A percentile compares a stretch with the other conserved stretches of the same genome.
Evolutionary conservation across 2,888 invertebrate species (phyloP).

Genomic region (Neoaliturus tenellus): DNA sequence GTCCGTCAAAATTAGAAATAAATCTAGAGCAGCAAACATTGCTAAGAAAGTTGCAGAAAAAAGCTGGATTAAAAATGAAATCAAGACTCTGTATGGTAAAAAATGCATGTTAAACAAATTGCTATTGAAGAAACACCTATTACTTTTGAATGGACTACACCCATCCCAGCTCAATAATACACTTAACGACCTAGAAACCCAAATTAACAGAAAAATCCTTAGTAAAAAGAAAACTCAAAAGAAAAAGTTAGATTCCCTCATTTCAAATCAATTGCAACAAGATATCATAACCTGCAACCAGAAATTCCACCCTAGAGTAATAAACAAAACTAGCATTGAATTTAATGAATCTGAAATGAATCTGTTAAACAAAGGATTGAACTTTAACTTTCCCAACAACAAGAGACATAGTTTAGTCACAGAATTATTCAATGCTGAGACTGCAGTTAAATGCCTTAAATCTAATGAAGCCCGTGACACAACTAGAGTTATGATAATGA

Average conservation of each 20-base stretch:
- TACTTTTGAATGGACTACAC: conserved; percentile 10
- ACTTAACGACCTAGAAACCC: not conserved
- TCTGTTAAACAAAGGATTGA: conserved; percentile 7
- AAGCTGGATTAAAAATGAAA: conserved; percentile 2
- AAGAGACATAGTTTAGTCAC: not conserved
- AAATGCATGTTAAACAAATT: conserved; percentile 11
- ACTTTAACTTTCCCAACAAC: conserved; percentile 1
- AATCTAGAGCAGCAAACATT: not conserved
- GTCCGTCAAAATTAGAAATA: not conserved
- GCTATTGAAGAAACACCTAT: not conserved
- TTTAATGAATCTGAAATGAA: not conserved
- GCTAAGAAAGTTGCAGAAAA: not conserved
- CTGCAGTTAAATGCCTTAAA: not conserved
- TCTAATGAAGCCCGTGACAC: not conserved
- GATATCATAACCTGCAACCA: not conserved
- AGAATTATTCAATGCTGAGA: conserved; percentile 1
- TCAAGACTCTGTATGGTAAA: not conserved
- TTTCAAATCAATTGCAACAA: not conserved
- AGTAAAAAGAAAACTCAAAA: not conserved
- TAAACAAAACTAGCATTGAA: not conserved
- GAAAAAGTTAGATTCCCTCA: not conserved
- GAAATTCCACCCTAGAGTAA: not conserved
- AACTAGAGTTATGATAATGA: not conserved
- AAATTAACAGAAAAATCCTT: conserved; percentile 3
- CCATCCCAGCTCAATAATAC: not conserved